A percentile compares a stretch with the other conserved stretches of the same genome.
These are phyloP conservation scores for Pelosia muscerda DNA, from an alignment of 2,888 invertebrate genomes.

Conservation along the genomic window DNA sequence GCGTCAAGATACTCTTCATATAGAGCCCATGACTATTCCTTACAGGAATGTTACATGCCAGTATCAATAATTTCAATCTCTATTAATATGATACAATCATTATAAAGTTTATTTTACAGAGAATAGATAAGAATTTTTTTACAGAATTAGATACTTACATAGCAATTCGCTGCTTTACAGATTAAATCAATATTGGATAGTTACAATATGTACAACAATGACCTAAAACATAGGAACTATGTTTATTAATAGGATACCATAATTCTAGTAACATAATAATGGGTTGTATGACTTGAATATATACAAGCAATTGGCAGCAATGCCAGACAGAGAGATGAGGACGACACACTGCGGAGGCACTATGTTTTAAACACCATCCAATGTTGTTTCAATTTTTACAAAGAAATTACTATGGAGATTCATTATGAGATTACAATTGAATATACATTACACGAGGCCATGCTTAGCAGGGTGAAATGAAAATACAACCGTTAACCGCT, in stretches of 20 bases:
- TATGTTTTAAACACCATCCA: conserved; percentile 79
- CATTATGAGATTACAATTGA: conserved; percentile 83
- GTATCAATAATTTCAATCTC: conserved; percentile 8
- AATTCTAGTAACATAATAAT: conserved; percentile 31
- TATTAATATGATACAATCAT: conserved; percentile 18
- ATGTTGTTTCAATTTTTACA: conserved; percentile 81
- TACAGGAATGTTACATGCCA: conserved; percentile 1
- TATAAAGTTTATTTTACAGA: conserved; percentile 17
- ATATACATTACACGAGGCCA: conserved; percentile 80
- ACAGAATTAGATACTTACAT: conserved; percentile 38
- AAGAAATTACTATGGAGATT: conserved; percentile 76
- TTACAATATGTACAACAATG: conserved; percentile 39
- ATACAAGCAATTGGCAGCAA: conserved; percentile 47
- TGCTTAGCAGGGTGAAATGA: conserved; percentile 83
- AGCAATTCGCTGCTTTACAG: conserved; percentile 36
- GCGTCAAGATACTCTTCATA: conserved; percentile 8
- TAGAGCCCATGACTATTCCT: not conserved
- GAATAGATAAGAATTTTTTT: conserved; percentile 33
- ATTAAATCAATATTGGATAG: conserved; percentile 35
- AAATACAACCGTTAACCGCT: conserved; percentile 80
- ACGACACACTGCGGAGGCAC: conserved; percentile 58
- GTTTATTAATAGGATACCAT: conserved; percentile 40
- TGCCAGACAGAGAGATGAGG: conserved; percentile 15
- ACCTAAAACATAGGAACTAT: conserved; percentile 38
- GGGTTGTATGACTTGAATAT: conserved; percentile 35